Conservation (phyloP, 1,140 invertebrate species). For the Drosophila miranda region DNA sequence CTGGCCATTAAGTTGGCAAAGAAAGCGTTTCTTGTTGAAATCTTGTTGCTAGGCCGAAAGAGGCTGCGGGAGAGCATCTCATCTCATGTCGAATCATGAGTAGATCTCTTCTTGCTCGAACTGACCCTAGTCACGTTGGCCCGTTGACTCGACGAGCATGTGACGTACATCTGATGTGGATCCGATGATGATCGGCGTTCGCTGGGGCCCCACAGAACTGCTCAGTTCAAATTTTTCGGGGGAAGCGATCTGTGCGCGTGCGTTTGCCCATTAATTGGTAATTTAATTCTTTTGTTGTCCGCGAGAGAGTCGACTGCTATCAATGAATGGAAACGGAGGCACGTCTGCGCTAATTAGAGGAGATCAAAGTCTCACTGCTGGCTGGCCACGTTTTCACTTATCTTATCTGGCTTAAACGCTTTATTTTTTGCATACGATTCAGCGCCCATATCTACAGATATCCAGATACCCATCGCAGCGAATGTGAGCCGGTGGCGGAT, state of each 20-base stretch:
- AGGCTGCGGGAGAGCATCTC: no score
- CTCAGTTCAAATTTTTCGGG: constrained; percentile 2
- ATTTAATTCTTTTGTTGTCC: constrained; percentile 73
- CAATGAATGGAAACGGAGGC: constrained; percentile 61
- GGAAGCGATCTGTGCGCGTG: constrained; percentile 35
- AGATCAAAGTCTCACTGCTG: constrained; percentile 33
- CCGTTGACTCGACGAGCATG: constrained; percentile 19
- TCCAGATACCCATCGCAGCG: background rate
- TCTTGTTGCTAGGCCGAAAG: constrained; percentile 57
- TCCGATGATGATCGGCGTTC: background rate
- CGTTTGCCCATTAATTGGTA: constrained; percentile 50
- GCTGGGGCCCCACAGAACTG: background rate
- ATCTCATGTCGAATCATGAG: constrained; percentile 14
- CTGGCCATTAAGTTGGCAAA: background rate
- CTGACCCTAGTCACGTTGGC: constrained; percentile 70
- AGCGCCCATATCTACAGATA: constrained; percentile 1
- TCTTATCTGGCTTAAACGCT: constrained; percentile 47
- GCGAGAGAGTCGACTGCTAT: constrained; percentile 21
- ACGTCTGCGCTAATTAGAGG: constrained; percentile 66
- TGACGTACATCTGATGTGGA: constrained; percentile 30
- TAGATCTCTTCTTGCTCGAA: constrained; percentile 35
- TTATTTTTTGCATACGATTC: constrained; percentile 29
- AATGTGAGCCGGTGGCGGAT: constrained; percentile 45
- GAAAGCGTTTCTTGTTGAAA: background rate
- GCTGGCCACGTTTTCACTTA: constrained; percentile 50